A percentile compares a stretch with the other conserved stretches of the same genome.
These are phyloP conservation scores for Hemicordylus capensis DNA, from an alignment of 2,113 vertebrate genomes.

Conservation along the genomic window DNA sequence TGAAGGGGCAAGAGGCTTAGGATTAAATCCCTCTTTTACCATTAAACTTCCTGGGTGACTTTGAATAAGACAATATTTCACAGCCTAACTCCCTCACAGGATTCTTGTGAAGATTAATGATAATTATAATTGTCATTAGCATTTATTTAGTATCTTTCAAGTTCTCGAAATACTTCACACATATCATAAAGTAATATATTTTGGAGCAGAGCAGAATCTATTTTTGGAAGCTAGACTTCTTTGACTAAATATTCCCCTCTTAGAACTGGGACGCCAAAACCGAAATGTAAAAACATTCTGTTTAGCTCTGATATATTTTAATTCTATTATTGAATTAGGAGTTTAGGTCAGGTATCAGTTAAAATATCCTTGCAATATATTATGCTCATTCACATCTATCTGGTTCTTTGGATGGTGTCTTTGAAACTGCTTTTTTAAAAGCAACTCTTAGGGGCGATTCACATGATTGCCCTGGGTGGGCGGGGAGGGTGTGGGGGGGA, in stretches of 20 bases:
- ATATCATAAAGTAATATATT: not conserved
- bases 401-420: not conserved
- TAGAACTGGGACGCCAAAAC: not conserved
- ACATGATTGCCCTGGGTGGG: no score
- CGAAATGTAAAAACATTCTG: not conserved
- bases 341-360: not conserved
- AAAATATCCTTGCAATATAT: not conserved
- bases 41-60: not conserved
- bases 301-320: not conserved
- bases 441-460: no score
- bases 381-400: not conserved
- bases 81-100: not conserved
- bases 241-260: not conserved
- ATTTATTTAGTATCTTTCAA: not conserved
- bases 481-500: no score
- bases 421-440: slow-evolving; percentile 1
- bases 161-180: not conserved
- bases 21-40: not conserved
- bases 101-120: not conserved
- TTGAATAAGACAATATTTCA: not conserved
- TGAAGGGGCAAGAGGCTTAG: not conserved
- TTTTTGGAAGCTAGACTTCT: not conserved
- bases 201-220: not conserved
- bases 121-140: not conserved
- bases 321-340: not conserved